Conservation (phyloP, 2,888 invertebrate species). For the Eulithis testata region DNA sequence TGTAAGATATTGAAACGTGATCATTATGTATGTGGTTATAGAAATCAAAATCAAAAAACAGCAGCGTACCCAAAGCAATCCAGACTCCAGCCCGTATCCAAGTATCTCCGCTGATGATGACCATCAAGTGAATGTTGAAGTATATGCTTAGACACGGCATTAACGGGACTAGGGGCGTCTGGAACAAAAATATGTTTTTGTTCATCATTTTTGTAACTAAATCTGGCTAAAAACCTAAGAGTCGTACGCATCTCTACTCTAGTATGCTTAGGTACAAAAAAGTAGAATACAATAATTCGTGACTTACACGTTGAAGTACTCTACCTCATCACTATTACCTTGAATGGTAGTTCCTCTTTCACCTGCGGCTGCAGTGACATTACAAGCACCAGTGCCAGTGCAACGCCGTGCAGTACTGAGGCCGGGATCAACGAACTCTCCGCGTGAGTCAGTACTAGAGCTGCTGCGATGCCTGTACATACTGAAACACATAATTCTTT, state of each 20-base stretch:
- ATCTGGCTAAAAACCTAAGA: too few relatives aligned
- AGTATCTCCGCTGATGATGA: conserved; percentile 89
- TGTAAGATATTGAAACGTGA: conserved; percentile 48
- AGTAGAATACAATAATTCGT: too few relatives aligned
- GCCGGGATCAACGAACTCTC: conserved; percentile 49
- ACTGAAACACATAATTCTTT: conserved; percentile 52
- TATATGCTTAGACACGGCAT: conserved; percentile 92
- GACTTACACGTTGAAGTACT: too few relatives aligned
- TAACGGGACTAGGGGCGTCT: conserved; percentile 94
- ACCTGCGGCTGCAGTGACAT: conserved; percentile 68
- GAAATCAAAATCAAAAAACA: not conserved
- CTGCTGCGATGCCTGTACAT: conserved; percentile 52
- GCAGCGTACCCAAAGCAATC: conserved; percentile 89
- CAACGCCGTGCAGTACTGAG: conserved; percentile 54
- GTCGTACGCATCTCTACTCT: too few relatives aligned
- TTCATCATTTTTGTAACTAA: too few relatives aligned
- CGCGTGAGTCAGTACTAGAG: conserved; percentile 52
- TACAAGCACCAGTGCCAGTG: conserved; percentile 55
- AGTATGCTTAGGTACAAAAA: too few relatives aligned
- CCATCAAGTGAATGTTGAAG: conserved; percentile 93
- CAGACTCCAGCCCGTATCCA: conserved; percentile 94
- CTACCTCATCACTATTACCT: conserved; percentile 49
- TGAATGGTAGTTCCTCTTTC: conserved; percentile 60
- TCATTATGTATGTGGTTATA: not conserved
- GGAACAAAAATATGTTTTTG: conserved; percentile 43